Evolutionary conservation across 2,797 vertebrate genomes (phyloP).

Genomic region (Lindbergichthys nudifrons): DNA sequence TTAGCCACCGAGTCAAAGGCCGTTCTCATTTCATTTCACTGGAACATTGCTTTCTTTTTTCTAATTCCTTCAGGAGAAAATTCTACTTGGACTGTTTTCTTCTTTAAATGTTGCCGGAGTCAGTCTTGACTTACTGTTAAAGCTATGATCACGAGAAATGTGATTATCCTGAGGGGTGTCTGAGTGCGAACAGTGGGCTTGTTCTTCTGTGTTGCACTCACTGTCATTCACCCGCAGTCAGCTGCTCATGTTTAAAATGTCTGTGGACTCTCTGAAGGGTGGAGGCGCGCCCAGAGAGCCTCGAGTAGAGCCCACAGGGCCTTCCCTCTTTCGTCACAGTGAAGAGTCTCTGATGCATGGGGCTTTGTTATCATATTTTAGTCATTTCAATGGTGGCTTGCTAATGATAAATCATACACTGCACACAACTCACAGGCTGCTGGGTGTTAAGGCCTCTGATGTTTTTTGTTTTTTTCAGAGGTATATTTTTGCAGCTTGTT

Average conservation of each 20-base stretch:
- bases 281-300: background rate
- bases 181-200: constrained; percentile 40
- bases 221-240: constrained; percentile 54
- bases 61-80: constrained; percentile 12
- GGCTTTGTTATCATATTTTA: constrained; percentile 57
- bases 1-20: constrained; percentile 32
- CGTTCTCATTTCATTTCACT: constrained; percentile 45
- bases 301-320: background rate
- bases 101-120: constrained; percentile 30
- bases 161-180: constrained; percentile 50
- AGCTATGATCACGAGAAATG: constrained; percentile 44
- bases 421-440: constrained; percentile 28
- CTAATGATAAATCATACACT: constrained; percentile 54
- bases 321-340: constrained; percentile 20
- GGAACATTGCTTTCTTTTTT: constrained; percentile 23
- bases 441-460: constrained; percentile 40
- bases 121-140: constrained; percentile 36
- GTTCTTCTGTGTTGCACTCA: constrained; percentile 41
- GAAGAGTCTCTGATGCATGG: constrained; percentile 27
- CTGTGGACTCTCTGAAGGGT: constrained; percentile 27
- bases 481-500: constrained; percentile 59
- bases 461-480: constrained; percentile 34
- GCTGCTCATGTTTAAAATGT: constrained; percentile 40
- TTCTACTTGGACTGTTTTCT: constrained; percentile 7
- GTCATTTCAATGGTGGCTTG: constrained; percentile 29